Conservation (phyloP, 2,797 vertebrate species). For the Chlorospingus semifuscus region DNA sequence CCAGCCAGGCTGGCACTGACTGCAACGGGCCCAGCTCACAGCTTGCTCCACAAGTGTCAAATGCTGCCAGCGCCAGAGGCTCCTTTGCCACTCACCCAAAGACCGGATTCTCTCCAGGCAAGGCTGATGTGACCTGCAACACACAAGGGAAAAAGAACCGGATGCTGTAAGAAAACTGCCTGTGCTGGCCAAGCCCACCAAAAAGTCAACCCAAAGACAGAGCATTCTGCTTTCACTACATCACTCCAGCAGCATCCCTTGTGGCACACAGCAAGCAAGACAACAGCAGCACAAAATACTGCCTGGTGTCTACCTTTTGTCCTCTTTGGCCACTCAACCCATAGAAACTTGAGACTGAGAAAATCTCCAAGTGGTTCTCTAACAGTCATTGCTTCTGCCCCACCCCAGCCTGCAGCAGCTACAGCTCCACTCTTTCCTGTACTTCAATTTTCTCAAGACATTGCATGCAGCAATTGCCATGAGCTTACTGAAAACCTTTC, state of each 20-base stretch:
- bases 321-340: neutral
- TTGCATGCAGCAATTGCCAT: neutral
- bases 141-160: neutral
- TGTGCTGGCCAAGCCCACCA: neutral
- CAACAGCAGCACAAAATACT: too few relatives aligned
- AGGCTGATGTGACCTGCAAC: neutral
- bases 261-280: neutral
- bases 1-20: neutral
- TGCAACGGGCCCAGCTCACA: neutral
- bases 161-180: neutral
- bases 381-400: neutral
- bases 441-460: neutral
- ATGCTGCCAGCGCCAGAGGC: neutral
- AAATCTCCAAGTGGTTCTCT: neutral
- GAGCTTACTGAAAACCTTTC: neutral
- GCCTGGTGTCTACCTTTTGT: neutral
- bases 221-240: neutral
- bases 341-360: rapidly evolving
- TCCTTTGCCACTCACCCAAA: neutral
- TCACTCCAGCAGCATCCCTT: neutral
- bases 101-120: neutral
- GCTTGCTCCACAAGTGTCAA: neutral
- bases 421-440: neutral
- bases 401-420: neutral
- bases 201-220: neutral